Evolutionary conservation across 2,797 vertebrate genomes (phyloP).

Genomic region (Lophius americanus): DNA sequence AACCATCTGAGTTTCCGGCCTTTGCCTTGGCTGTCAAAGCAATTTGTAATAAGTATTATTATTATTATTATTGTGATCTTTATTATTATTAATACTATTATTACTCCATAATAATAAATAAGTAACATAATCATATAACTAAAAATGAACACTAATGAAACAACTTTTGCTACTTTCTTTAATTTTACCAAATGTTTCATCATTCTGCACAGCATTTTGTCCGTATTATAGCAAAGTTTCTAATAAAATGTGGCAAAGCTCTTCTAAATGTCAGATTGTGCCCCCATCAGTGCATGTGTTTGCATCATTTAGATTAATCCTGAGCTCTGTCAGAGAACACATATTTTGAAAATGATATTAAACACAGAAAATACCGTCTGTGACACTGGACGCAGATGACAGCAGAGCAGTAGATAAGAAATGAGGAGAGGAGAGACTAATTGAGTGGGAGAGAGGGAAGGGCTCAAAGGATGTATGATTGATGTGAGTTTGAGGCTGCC

Average conservation of each 20-base stretch:
- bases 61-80: too few relatives aligned
- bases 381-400: conserved; percentile 36
- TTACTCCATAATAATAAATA: too few relatives aligned
- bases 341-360: conserved; percentile 27
- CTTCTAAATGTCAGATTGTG: background rate
- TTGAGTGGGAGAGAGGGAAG: conserved; percentile 63
- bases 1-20: too few relatives aligned
- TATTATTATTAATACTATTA: too few relatives aligned
- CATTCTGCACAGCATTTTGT: too few relatives aligned
- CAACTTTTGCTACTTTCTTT: too few relatives aligned
- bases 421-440: conserved; percentile 46
- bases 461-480: conserved; percentile 72
- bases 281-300: too few relatives aligned
- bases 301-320: too few relatives aligned
- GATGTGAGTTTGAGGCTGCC: conserved; percentile 69
- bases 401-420: conserved; percentile 44
- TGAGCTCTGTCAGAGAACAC: conserved; percentile 5
- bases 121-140: too few relatives aligned
- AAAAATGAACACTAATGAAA: too few relatives aligned
- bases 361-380: conserved; percentile 25
- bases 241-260: background rate
- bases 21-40: too few relatives aligned
- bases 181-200: background rate
- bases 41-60: too few relatives aligned
- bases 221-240: background rate